Conservation (phyloP, 2,888 invertebrate genomes). For the Pollenia amentaria region DNA sequence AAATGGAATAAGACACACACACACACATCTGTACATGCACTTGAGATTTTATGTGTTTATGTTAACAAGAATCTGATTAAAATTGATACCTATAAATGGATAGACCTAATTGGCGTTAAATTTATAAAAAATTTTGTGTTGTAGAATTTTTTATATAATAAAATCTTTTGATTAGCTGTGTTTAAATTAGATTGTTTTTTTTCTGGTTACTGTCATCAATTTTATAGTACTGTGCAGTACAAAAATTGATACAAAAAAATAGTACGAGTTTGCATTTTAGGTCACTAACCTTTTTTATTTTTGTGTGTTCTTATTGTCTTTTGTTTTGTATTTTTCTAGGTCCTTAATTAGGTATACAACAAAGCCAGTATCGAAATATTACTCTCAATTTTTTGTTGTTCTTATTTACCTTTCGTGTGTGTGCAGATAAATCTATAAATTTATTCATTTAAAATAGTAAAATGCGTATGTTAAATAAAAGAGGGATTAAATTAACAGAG, state of each 20-base stretch:
- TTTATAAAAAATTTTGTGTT: not conserved
- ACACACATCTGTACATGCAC: constrained; percentile 1
- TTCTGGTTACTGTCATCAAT: not conserved
- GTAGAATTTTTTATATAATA: not conserved
- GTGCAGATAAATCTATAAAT: constrained; percentile 28
- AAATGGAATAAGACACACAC: not conserved
- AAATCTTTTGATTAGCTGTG: not conserved
- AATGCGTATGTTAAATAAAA: constrained; percentile 22
- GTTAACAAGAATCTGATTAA: constrained; percentile 53
- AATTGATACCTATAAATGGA: constrained; percentile 37
- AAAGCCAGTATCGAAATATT: not conserved
- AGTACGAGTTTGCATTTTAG: constrained; percentile 15
- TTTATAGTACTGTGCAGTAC: not conserved
- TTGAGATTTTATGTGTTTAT: constrained; percentile 22
- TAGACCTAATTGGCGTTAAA: not conserved
- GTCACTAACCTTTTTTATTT: constrained; percentile 50
- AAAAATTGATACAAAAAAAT: not conserved
- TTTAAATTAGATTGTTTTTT: not conserved
- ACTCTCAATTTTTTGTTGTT: constrained; percentile 46
- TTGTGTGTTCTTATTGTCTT: constrained; percentile 29
- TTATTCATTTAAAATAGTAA: not conserved
- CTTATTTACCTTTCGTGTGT: constrained; percentile 24
- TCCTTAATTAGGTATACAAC: constrained; percentile 65
- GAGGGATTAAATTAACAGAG: not conserved
- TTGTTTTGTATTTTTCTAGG: constrained; percentile 39